Evolutionary conservation across 2,113 vertebrate genomes (phyloP), one percentile per base, ranked within the genome.

Genomic region (Rhadina sibilatrix): DNA sequence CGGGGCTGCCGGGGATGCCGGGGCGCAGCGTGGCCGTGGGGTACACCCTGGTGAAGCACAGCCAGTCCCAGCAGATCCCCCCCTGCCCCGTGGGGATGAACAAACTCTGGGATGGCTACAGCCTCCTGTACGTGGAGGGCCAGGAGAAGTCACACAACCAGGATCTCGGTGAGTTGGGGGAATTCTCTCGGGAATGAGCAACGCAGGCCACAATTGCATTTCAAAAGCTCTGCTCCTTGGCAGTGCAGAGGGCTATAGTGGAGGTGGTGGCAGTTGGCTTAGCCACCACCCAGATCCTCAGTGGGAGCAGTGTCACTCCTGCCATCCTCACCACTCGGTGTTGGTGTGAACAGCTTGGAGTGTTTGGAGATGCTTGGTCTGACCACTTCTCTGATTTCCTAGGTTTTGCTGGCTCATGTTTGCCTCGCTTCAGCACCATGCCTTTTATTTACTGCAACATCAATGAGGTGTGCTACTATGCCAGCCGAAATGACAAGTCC

Each of bases 141-240:
- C 99, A 99, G 97, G 99, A 99, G 88, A 99, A 99, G 96, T 98
- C 99, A 9, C 99, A 99, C 97, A 99, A 99, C 98, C 99, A 99
- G 97, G 99, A 99, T 71, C 98, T 99, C 1, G 99, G 99, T 99
- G 96, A 97, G 98, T 90, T 64, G 40, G 12, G 2, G 9, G 25
- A 42, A 49, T 66, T 83, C 61, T 66, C 30, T 81, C 25, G 9
- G 69, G n/a, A n/a, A 21, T 13, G 33, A 80, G 15, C n/a, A 10
- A 8, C 1, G 19, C 7, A 10, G 53, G 54, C 30, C 50, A 54
- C 60, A 90, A 74, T 65, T 12, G 10, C 3, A 0, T 83, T 81
- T 37, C 13, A 24, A 24, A 40, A 72, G 25, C 42, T 10, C 0
- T 30, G 12, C 6, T 74, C 52, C 4, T 2, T 27, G 60, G 31